These are phyloP conservation scores for Tinamus guttatus DNA, from an alignment of 2,113 vertebrate species.

Conservation along the genomic window DNA sequence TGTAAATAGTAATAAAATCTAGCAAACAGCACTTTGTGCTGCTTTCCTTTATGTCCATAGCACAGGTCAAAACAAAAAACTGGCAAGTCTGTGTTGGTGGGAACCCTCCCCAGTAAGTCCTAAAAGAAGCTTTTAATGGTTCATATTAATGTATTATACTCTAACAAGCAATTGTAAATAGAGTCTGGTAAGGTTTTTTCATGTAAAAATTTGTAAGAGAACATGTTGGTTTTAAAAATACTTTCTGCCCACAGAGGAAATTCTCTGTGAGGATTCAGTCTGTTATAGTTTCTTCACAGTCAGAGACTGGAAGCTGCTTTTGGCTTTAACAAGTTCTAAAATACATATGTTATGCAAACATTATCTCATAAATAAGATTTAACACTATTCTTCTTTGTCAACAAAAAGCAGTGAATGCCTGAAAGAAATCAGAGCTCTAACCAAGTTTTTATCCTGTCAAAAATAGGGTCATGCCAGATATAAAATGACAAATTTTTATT, in stretches of 20 bases:
- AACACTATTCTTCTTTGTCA: background rate
- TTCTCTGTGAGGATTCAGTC: background rate
- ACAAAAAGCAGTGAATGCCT: background rate
- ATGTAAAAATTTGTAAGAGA: background rate
- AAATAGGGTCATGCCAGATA: background rate
- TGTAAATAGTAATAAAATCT: background rate
- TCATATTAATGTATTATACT: background rate
- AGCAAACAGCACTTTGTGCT: background rate
- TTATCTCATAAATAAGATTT: background rate
- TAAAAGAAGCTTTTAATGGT: background rate
- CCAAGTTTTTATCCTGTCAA: background rate
- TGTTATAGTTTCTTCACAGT: background rate
- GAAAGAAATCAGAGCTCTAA: constrained; percentile 2
- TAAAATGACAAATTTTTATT: background rate
- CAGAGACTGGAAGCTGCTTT: background rate
- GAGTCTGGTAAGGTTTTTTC: background rate
- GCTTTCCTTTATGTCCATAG: background rate
- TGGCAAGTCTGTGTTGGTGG: background rate
- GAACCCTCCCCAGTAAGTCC: background rate
- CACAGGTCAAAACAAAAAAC: background rate
- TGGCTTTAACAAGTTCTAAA: background rate
- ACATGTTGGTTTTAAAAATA: background rate
- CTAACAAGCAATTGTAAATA: background rate
- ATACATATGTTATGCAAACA: background rate
- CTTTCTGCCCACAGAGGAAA: background rate